Evolutionary conservation across 2,113 vertebrate genomes (phyloP).

Genomic region (Corythornis vintsioides): DNA sequence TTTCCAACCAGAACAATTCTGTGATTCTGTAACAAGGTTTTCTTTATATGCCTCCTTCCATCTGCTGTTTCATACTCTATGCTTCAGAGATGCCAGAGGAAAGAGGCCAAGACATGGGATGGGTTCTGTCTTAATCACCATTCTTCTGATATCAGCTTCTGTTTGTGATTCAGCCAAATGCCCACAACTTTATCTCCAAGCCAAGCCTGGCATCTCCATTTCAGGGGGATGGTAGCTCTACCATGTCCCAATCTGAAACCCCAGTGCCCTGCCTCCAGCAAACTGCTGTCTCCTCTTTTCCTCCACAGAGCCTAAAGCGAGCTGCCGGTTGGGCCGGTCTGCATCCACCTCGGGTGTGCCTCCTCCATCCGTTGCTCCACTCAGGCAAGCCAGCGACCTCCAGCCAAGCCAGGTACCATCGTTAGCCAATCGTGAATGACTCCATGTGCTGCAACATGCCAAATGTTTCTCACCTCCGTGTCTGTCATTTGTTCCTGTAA

Average conservation of each 20-base stretch:
- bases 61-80: background rate
- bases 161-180: background rate
- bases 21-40: background rate
- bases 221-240: background rate
- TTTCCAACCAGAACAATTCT: too few relatives aligned
- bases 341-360: conserved; percentile 92
- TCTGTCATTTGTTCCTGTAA: conserved; percentile 79
- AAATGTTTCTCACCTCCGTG: conserved; percentile 79
- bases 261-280: background rate
- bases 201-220: background rate
- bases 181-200: background rate
- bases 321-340: conserved; percentile 89
- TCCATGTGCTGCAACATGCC: conserved; percentile 82
- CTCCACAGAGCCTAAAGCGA: conserved; percentile 82
- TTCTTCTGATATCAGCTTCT: background rate
- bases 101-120: background rate
- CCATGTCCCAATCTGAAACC: background rate
- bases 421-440: conserved; percentile 82
- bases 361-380: conserved; percentile 83
- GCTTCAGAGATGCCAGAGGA: background rate
- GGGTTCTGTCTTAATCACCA: background rate
- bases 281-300: background rate
- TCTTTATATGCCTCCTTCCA: background rate
- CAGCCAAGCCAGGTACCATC: conserved; percentile 94
- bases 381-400: conserved; percentile 83